Base-by-base conservation (phyloP, 2,797 vertebrate genomes). In the Siniperca obscura region DNA sequence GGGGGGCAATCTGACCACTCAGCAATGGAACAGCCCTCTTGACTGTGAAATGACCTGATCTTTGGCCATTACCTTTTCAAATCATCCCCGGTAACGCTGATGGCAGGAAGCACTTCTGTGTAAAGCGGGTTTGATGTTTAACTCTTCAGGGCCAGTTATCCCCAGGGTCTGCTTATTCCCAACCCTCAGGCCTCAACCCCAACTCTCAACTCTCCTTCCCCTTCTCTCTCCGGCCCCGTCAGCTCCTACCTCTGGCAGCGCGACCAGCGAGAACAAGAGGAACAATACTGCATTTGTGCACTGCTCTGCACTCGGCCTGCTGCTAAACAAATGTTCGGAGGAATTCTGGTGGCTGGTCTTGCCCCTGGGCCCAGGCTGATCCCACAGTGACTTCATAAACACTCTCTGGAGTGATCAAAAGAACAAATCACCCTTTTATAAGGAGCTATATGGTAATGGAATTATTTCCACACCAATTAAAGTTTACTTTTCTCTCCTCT, bases 251-350 rank as follows among this genome's bases (percentile, higher is more conserved):
- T 93, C 89, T 92, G 91, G 91, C 92, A 93, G 83, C 7, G 57
- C 52, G 70, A 74, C 84, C 83, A 83, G 85, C 12, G 59, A 91
- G 90, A 77, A 80, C 78, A 9, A 44, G 44, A 65, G 34, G 88
- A 93, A 95, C 94, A 95, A 95, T 95, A 93, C 92, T 10, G 86
- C 80, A 71, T 93, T 94, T 96, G 94, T 96, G 90, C 90, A 6
- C 74, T 5, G 60, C 91, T 88, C 90, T 88, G 86, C 85, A 82
- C 91, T 93, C 87, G 73, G 90, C 89, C 93, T 89, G 86, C 92
- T 88, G 91, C 92, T 94, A 92, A 94, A 95, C 94, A 95, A 95
- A 96, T 90, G 94, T 93, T 95, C 84, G 70, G 90, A 90, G 91
- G 93, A 95, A 94, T 94, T 93, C 92, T 92, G 87, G 84, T 90